Evolutionary conservation across 2,113 vertebrate genomes (phyloP), one percentile per base, ranked within the genome.

Genomic region (Steatornis caripensis): DNA sequence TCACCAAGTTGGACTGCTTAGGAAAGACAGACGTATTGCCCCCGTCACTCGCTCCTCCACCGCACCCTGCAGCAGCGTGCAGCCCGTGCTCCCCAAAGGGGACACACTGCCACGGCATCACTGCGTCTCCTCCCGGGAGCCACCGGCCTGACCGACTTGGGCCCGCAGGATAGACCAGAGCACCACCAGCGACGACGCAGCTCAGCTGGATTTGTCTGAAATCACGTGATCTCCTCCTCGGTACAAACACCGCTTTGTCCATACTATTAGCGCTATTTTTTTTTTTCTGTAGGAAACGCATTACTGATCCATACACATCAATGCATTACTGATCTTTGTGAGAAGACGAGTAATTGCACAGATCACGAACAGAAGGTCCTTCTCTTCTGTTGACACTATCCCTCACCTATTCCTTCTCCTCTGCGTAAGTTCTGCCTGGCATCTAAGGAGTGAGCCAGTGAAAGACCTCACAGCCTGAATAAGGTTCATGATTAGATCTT

Each of bases 11-110:
- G 30, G 36, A 39, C 55, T 57, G 55, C 26, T 54, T 53, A 43
- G 29, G n/a, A 48, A 30, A 45, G 53, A 69, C 49, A 54, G 64
- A 24, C n/a, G 21, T 57, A 66, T 15, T 41, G 66, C 68, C 39
- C 48, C 54, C 84, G 80, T 65, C 77, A 64, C 27, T 64, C 18
- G 53, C 29, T 91, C 19, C 41, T 74, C 77, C 60, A 12, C 37
- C 0, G 0, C 0, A 1, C 23, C 49, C 58, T 69, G 49, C 39
- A 48, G 76, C 32, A 17, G 8, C 39, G 23, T 12, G 58, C 48
- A 89, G 69, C 24, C 41, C 8, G 0, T 69, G 55, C 17, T 81
- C 22, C 78, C 77, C 64, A n/a, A 48, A 61, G 82, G 69, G 85
- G 51, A 86, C 41, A 61, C 65, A 77, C 46, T 64, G 53, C 27